Percentiles rank a stretch among this genome's conserved stretches.
These are phyloP conservation scores for Colistium nudipinnis DNA, from an alignment of 2,113 vertebrate species.

Conservation along the genomic window DNA sequence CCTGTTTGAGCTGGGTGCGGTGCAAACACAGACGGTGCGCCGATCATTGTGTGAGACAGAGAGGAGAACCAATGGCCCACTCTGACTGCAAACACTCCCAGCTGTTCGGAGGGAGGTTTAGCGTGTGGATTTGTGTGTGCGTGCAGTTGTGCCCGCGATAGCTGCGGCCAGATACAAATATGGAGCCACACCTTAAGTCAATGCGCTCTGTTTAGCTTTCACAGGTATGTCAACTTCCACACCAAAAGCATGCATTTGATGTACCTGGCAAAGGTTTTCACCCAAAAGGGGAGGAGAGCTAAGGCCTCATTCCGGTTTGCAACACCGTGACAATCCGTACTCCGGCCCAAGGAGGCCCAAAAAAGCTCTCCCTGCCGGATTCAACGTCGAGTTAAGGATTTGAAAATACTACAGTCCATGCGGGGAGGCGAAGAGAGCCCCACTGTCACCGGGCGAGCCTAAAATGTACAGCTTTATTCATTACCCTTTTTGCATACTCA, in stretches of 20 bases:
- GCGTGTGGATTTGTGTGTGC: conserved; percentile 15
- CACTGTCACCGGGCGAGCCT: conserved; percentile 37
- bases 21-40: conserved; percentile 77
- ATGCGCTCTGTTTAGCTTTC: conserved; percentile 74
- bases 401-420: conserved; percentile 26
- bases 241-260: conserved; percentile 74
- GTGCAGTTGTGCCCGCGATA: conserved; percentile 55
- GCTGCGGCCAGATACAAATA: conserved; percentile 67
- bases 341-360: conserved; percentile 41
- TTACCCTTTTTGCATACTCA: conserved; percentile 21
- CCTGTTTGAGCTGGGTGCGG: conserved; percentile 78
- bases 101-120: conserved; percentile 60
- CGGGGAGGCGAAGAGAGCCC: conserved; percentile 22
- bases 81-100: conserved; percentile 78
- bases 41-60: conserved; percentile 71
- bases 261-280: conserved; percentile 71
- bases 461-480: conserved; percentile 48
- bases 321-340: conserved; percentile 55
- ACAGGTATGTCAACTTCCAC: conserved; percentile 76
- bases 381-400: conserved; percentile 31
- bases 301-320: conserved; percentile 70
- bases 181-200: conserved; percentile 79
- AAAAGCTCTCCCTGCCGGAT: conserved; percentile 29
- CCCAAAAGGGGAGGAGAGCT: conserved; percentile 73
- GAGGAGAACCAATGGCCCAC: conserved; percentile 53